Conservation (phyloP, 2,888 invertebrate species). For the Orgyia antiqua region DNA sequence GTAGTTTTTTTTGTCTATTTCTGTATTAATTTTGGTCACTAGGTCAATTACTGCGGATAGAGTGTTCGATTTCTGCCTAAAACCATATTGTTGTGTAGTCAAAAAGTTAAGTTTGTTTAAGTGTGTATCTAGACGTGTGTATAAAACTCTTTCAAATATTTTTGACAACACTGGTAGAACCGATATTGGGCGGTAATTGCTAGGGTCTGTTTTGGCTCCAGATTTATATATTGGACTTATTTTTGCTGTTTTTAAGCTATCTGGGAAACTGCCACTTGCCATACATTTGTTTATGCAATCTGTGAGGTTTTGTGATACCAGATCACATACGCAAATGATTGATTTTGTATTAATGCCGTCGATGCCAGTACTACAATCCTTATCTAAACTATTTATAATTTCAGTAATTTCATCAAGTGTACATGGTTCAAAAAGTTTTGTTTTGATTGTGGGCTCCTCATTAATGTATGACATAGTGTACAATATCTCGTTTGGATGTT, state of each 20-base stretch:
- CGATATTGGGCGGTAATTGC: constrained; percentile 4
- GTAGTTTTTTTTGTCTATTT: neutral
- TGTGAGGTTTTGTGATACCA: neutral
- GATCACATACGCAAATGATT: neutral
- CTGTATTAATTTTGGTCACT: neutral
- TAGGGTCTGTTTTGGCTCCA: constrained; percentile 1
- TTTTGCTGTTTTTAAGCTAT: constrained; percentile 4
- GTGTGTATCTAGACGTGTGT: neutral
- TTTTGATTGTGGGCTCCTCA: too few relatives aligned
- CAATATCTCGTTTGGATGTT: too few relatives aligned
- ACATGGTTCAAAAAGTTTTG: too few relatives aligned
- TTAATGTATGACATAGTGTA: too few relatives aligned
- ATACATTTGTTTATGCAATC: constrained; percentile 2
- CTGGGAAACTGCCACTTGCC: constrained; percentile 1
- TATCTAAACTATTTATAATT: neutral
- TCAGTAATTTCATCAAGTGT: neutral
- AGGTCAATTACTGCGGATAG: neutral
- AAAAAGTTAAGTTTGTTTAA: neutral
- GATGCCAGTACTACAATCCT: neutral
- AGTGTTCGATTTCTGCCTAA: neutral
- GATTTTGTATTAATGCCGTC: neutral
- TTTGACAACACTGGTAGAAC: constrained; percentile 6
- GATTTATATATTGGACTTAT: neutral
- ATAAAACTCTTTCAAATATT: constrained; percentile 3
- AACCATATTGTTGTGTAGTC: neutral